Conservation (phyloP, 2,113 vertebrate genomes). For the Todiramphus saurophagus region DNA sequence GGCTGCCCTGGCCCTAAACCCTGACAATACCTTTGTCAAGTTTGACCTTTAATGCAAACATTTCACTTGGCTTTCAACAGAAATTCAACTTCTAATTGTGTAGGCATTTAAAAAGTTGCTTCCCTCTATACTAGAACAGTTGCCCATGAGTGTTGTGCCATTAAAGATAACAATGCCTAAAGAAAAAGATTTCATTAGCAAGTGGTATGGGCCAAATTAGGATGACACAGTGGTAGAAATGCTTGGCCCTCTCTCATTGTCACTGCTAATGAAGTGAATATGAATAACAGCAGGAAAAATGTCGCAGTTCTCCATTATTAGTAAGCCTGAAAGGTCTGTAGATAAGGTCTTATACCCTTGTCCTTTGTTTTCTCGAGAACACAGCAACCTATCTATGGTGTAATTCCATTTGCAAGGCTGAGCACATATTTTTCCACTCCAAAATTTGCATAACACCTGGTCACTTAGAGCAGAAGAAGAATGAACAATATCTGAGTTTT, state of each 20-base stretch:
- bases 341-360: background rate
- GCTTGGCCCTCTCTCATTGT: background rate
- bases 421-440: background rate
- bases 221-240: background rate
- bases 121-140: background rate
- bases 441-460: background rate
- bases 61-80: background rate
- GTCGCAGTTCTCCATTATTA: background rate
- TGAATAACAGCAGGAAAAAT: background rate
- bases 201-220: background rate
- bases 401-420: background rate
- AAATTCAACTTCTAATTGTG: background rate
- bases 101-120: background rate
- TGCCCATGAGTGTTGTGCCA: background rate
- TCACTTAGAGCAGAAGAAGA: background rate
- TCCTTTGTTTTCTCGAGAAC: background rate
- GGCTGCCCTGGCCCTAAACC: too few species aligned
- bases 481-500: background rate
- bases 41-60: background rate
- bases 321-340: background rate
- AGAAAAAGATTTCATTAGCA: background rate
- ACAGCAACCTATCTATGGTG: background rate
- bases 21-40: background rate
- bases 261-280: background rate
- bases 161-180: background rate